These are phyloP conservation scores for Anarhynchus alexandrinus DNA, from an alignment of 2,113 vertebrate species.

Conservation along the genomic window DNA sequence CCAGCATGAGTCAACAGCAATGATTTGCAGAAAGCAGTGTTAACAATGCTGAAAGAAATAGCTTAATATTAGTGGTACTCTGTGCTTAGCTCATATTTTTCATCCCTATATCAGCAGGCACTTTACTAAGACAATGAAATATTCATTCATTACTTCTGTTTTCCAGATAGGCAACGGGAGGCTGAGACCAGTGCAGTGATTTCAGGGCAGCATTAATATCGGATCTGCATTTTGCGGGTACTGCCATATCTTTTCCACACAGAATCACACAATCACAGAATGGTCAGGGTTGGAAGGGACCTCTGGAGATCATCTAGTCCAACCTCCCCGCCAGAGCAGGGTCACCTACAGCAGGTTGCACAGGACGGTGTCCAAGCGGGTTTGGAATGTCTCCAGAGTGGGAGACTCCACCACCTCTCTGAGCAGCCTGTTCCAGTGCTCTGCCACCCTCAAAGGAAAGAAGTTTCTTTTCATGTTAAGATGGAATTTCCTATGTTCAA, in stretches of 20 bases:
- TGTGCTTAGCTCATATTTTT: background rate
- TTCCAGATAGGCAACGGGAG: background rate
- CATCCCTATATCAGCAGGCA: background rate
- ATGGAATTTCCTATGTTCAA: too few relatives aligned
- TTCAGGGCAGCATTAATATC: background rate
- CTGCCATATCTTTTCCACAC: background rate
- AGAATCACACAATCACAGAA: too few relatives aligned
- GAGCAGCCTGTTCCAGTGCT: too few relatives aligned
- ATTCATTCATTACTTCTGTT: background rate
- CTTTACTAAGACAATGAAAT: background rate
- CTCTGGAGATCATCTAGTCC: too few relatives aligned
- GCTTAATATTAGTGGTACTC: background rate
- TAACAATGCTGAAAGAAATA: background rate
- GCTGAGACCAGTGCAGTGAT: background rate
- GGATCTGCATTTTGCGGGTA: background rate
- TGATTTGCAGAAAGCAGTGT: background rate
- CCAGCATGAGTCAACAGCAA: background rate
- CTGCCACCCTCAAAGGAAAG: too few relatives aligned
- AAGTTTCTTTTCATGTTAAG: too few relatives aligned
- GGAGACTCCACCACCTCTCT: too few relatives aligned
- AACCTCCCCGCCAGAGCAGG: too few relatives aligned
- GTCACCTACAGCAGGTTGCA: too few relatives aligned
- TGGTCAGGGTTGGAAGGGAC: too few relatives aligned
- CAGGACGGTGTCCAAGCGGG: too few relatives aligned
- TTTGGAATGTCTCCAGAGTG: too few relatives aligned